Percentiles rank a stretch among this genome's conserved stretches.
Evolutionary conservation across 2,113 vertebrate species (phyloP).

Genomic region (Semicossyphus pulcher): DNA sequence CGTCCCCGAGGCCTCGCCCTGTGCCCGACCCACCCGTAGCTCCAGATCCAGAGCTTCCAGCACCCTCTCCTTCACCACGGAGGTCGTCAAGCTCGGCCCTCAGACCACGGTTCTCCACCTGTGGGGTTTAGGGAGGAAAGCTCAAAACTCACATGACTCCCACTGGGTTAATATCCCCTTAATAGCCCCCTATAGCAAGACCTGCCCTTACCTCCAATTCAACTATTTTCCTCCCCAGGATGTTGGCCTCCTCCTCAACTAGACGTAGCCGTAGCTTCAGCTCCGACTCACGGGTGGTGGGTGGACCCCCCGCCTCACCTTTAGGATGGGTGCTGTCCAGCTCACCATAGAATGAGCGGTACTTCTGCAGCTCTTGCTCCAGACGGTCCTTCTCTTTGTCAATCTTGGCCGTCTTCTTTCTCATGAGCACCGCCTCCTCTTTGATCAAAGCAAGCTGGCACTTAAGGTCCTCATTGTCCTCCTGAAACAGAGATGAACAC

Average conservation of each 20-base stretch:
- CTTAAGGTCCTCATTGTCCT: constrained; percentile 96
- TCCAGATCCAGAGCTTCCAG: constrained; percentile 78
- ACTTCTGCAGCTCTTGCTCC: constrained; percentile 96
- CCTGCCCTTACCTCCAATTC: constrained; percentile 87
- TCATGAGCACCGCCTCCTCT: constrained; percentile 95
- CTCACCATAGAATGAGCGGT: constrained; percentile 95
- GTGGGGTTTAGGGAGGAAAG: neutral
- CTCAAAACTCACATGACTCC: neutral
- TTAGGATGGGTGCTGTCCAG: constrained; percentile 95
- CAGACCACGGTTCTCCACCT: constrained; percentile 93
- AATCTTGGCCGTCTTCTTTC: constrained; percentile 96
- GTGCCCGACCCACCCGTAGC: constrained; percentile 81
- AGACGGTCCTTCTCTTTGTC: constrained; percentile 96
- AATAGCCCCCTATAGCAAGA: no score
- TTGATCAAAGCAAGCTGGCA: constrained; percentile 96
- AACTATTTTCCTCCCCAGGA: constrained; percentile 96
- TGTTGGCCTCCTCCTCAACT: constrained; percentile 98
- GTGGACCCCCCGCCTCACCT: constrained; percentile 94
- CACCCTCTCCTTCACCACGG: constrained; percentile 89
- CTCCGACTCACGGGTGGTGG: constrained; percentile 95
- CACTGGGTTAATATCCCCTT: neutral
- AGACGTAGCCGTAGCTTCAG: constrained; percentile 93
- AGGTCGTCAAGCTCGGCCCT: constrained; percentile 96
- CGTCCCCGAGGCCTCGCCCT: constrained; percentile 89
- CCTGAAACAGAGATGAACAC: constrained; percentile 78